Base-by-base conservation (phyloP, 2,888 invertebrate genomes). In the Macaria liturata region DNA sequence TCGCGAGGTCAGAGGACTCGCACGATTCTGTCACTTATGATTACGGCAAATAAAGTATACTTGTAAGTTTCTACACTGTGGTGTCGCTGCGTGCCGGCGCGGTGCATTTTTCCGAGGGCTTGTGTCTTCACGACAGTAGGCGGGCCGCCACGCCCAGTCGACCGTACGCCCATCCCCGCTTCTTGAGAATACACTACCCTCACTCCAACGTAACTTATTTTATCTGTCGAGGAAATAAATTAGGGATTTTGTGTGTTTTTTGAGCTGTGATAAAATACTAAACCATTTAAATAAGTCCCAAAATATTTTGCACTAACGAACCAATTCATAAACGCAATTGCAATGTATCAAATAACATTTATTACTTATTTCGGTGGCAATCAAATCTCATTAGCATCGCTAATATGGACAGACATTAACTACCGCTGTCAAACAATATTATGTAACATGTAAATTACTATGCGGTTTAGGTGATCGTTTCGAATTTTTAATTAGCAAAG, bases 121-220 rank as follows among this genome's bases (percentile, higher is more conserved):
- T 72, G 67, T 80, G 82, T 88, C 88, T 87, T 90, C 81, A 76
- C 81, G 83, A 81, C 78, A 70, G 75, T 75, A 72, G 86, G 88
- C 84, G 89, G 83, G 65, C 68, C 75, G 82, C 77, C 84, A 77
- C 89, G 88, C 88, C 88, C 83, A 84, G 77, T 67, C 68, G 54
- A 52, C 68, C 71, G 69, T 80, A 87, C 90, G 89, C 89, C 89
- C 84, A 79, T 76, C 62, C 62, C 74, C 69, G 66, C 69, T 69
- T 82, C 84, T 85, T 75, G 65, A 74, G 72, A 73, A 52, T 53
- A 66, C 54, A 47, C 32, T 30, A 44, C 7, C 48, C n/a, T 57
- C 34, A 34, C 8, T 37, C 46, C 34, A 49, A 32, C 39, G 44
- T 37, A n/a, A 44, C 43, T 42, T 42, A 42, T 42, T 9, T 3